Evolutionary conservation across 2,797 vertebrate species (phyloP).

Genomic region (Simalia tracyae): DNA sequence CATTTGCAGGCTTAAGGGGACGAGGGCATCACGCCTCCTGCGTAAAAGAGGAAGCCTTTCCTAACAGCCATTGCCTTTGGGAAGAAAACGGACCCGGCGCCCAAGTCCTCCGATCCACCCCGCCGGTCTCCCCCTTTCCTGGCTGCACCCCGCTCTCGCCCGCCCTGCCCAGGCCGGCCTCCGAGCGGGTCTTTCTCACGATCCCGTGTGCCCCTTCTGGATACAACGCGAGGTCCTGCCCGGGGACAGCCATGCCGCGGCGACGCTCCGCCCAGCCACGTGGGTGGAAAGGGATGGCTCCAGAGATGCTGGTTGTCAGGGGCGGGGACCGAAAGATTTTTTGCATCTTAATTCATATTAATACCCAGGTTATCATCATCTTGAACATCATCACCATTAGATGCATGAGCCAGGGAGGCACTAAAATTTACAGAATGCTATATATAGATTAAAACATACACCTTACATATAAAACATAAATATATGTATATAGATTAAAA

Average conservation of each 20-base stretch:
- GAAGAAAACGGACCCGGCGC: neutral
- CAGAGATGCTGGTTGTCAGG: neutral
- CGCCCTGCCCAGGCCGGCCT: too few species aligned
- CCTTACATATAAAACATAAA: neutral
- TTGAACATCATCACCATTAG: too few species aligned
- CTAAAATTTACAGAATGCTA: neutral
- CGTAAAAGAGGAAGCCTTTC: neutral
- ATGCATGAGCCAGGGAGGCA: too few species aligned
- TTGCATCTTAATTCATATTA: neutral
- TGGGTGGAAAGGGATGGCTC: neutral
- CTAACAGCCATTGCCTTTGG: neutral
- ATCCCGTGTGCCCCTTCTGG: neutral
- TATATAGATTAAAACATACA: neutral
- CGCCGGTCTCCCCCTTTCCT: neutral
- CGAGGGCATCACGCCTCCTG: neutral
- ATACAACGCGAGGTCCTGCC: slow-evolving; percentile 4
- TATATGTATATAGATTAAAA: neutral
- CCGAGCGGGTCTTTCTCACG: neutral
- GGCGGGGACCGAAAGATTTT: neutral
- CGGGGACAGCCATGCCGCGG: neutral
- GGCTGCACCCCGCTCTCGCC: neutral
- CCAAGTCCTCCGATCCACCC: too few species aligned
- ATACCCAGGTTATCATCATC: neutral
- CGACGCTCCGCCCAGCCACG: neutral
- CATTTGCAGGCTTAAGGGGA: neutral